Evolutionary conservation across 1,140 invertebrate species (phyloP).

Genomic region (Anastatus disparis): DNA sequence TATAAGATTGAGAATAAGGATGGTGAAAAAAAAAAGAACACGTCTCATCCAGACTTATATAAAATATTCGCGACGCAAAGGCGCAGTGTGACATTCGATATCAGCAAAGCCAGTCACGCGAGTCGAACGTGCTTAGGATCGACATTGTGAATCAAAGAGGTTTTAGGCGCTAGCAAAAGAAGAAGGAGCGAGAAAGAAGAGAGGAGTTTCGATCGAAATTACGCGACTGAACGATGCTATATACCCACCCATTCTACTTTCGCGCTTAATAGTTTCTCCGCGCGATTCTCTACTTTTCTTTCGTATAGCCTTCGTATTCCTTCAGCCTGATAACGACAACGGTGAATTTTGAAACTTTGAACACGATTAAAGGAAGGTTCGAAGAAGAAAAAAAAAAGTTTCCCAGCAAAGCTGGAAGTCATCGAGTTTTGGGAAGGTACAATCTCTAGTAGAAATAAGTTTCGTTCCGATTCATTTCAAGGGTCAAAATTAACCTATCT

Average conservation of each 20-base stretch:
- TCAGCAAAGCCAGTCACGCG: constrained; percentile 44
- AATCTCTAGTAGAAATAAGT: too few relatives aligned
- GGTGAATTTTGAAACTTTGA: too few relatives aligned
- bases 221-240: too few relatives aligned
- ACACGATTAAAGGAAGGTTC: too few relatives aligned
- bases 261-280: constrained; percentile 34
- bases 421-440: too few relatives aligned
- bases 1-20: background rate
- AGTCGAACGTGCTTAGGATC: constrained; percentile 41
- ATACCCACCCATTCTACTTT: constrained; percentile 16
- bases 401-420: too few relatives aligned
- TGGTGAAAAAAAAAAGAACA: background rate
- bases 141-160: constrained; percentile 42
- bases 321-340: too few relatives aligned
- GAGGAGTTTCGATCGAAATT: constrained; percentile 25
- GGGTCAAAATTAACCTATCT: too few relatives aligned
- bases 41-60: constrained; percentile 36
- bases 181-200: background rate
- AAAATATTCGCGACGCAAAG: constrained; percentile 43
- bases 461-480: too few relatives aligned
- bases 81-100: constrained; percentile 42
- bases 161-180: constrained; percentile 8
- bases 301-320: too few relatives aligned
- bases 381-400: too few relatives aligned
- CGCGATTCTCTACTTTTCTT: background rate